Percentiles rank a stretch among this genome's conserved stretches.
These are phyloP conservation scores for Cheirogaleus major DNA, from an alignment of 2,797 vertebrate genomes.

Conservation along the genomic window DNA sequence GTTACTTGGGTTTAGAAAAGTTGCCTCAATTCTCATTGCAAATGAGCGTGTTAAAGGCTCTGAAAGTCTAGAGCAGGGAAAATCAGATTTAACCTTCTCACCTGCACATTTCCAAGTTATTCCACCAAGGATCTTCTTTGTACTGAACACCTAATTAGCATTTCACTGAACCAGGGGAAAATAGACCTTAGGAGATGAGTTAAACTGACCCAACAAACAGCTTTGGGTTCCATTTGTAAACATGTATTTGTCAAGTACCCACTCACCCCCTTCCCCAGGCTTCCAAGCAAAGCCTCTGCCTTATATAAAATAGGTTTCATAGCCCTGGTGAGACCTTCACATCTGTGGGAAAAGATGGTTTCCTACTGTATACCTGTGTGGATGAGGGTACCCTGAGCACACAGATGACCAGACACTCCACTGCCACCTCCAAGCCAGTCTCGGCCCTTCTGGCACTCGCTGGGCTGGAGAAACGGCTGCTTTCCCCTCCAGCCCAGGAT, in stretches of 20 bases:
- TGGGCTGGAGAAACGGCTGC: background rate
- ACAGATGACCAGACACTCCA: background rate
- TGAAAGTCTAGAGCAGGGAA: background rate
- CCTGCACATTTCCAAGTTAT: background rate
- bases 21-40: background rate
- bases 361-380: rapidly evolving
- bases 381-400: background rate
- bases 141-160: background rate
- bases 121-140: background rate
- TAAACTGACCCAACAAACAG: background rate
- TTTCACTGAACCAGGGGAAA: background rate
- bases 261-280: rapidly evolving
- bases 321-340: background rate
- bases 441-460: background rate
- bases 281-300: background rate
- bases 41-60: background rate
- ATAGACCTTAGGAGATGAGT: background rate
- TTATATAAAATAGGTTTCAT: rapidly evolving
- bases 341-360: background rate
- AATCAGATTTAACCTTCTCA: background rate
- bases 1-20: background rate
- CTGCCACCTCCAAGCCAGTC: background rate
- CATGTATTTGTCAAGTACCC: background rate
- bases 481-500: background rate
- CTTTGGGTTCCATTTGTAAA: background rate